A percentile compares a stretch with the other conserved stretches of the same genome.
Evolutionary conservation across 2,797 vertebrate genomes (phyloP).

Genomic region (Sebastes glaucus): DNA sequence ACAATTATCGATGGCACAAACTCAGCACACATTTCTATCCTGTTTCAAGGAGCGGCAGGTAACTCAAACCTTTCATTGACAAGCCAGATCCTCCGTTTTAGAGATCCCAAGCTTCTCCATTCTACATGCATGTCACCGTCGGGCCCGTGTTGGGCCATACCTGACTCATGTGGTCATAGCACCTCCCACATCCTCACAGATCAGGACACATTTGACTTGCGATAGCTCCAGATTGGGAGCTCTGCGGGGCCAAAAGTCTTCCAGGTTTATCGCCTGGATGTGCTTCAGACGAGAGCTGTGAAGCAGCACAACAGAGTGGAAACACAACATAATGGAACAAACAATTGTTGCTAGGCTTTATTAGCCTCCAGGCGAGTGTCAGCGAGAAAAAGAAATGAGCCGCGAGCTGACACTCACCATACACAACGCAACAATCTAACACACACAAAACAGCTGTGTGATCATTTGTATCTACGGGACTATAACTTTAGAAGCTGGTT

Average conservation of each 20-base stretch:
- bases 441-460: background rate
- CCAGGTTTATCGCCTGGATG: conserved; percentile 35
- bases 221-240: conserved; percentile 2
- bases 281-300: conserved; percentile 37
- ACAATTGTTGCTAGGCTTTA: conserved; percentile 68
- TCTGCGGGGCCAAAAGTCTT: conserved; percentile 2
- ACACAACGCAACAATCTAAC: conserved; percentile 26
- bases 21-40: background rate
- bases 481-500: background rate
- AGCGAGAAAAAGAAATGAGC: conserved; percentile 48
- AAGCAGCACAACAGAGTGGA: conserved; percentile 52
- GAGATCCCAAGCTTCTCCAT: background rate
- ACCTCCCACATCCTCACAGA: conserved; percentile 27
- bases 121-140: background rate
- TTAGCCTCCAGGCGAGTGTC: conserved; percentile 44
- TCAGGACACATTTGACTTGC: conserved; percentile 19
- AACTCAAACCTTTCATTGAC: background rate
- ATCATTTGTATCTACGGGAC: background rate
- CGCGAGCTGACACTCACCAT: conserved; percentile 49
- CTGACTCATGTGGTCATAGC: conserved; percentile 33
- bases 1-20: background rate
- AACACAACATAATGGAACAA: conserved; percentile 62
- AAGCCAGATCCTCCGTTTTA: background rate
- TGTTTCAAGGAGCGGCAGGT: background rate
- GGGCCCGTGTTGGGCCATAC: conserved; percentile 16